phyloP scores from a whole-genome alignment of 2,888 invertebrate species.

The Lagria hirta region DNA sequence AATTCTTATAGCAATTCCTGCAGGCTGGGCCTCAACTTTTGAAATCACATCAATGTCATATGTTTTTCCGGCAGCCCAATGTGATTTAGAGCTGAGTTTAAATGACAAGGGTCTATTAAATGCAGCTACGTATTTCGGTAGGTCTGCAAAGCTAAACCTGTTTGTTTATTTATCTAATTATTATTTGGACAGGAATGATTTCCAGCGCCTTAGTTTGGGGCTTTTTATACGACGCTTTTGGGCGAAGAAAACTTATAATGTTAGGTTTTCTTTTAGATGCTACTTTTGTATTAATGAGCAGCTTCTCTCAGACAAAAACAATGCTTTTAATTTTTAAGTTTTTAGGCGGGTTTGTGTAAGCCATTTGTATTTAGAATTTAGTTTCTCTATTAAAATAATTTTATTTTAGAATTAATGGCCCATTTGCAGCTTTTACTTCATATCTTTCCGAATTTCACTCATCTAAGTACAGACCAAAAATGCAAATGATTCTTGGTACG shows the following conservation, averaged over 20 bases:
- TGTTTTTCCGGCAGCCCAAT: conserved; percentile 72
- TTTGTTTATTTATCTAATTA: background rate
- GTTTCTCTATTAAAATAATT: too few species aligned
- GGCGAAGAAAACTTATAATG: conserved; percentile 10
- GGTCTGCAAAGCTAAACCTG: conserved; percentile 12
- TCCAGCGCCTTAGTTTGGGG: conserved; percentile 74
- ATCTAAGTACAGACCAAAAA: conserved; percentile 61
- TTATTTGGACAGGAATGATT: conserved; percentile 65
- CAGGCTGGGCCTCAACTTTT: conserved; percentile 66
- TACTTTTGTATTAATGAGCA: conserved; percentile 63
- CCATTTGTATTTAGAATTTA: background rate
- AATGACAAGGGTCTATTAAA: conserved; percentile 72
- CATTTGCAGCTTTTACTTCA: conserved; percentile 68
- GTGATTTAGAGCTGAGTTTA: conserved; percentile 67
- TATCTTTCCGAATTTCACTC: conserved; percentile 74
- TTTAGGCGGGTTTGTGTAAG: conserved; percentile 58
- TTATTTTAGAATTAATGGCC: conserved; percentile 61
- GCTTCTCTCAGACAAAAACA: conserved; percentile 66
- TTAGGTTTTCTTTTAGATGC: conserved; percentile 66
- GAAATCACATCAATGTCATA: conserved; percentile 73
- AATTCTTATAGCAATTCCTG: conserved; percentile 61
- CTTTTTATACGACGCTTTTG: conserved; percentile 52
- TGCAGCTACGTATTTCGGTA: conserved; percentile 72
- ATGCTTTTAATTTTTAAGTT: conserved; percentile 72
- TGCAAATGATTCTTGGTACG: conserved; percentile 65